Conservation (phyloP, 2,113 vertebrate species). For the Vombatus ursinus region DNA sequence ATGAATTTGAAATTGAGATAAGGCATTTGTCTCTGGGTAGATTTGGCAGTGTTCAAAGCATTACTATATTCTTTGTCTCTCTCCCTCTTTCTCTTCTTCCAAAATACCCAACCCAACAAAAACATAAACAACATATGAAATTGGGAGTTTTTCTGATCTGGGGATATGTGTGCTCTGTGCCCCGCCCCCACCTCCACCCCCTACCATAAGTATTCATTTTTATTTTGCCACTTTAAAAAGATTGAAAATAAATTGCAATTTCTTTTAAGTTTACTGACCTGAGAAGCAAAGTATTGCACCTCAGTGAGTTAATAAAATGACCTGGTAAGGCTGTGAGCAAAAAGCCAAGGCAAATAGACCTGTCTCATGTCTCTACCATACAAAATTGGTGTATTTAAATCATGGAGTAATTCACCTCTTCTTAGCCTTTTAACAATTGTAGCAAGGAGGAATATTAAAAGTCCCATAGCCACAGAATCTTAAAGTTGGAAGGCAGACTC, state of each 20-base stretch:
- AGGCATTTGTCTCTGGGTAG: conserved; percentile 58
- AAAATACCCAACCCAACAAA: conserved; percentile 9
- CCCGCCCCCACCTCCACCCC: no score
- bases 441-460: background rate
- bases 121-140: background rate
- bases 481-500: background rate
- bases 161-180: background rate
- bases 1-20: conserved; percentile 70
- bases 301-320: conserved; percentile 60
- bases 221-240: conserved; percentile 52
- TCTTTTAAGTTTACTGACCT: conserved; percentile 63
- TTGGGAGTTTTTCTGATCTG: conserved; percentile 32
- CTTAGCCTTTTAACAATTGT: conserved; percentile 24
- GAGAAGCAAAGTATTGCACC: conserved; percentile 67
- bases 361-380: conserved; percentile 27
- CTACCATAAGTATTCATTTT: conserved; percentile 20
- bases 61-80: background rate
- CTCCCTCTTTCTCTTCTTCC: background rate
- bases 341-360: background rate
- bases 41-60: conserved; percentile 58
- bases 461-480: background rate
- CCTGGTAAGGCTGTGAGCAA: conserved; percentile 9
- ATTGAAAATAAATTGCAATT: conserved; percentile 64
- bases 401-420: conserved; percentile 14
- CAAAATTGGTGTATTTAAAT: conserved; percentile 45